Evolutionary conservation across 2,797 vertebrate genomes (phyloP).

Genomic region (Gephyroberyx darwinii): DNA sequence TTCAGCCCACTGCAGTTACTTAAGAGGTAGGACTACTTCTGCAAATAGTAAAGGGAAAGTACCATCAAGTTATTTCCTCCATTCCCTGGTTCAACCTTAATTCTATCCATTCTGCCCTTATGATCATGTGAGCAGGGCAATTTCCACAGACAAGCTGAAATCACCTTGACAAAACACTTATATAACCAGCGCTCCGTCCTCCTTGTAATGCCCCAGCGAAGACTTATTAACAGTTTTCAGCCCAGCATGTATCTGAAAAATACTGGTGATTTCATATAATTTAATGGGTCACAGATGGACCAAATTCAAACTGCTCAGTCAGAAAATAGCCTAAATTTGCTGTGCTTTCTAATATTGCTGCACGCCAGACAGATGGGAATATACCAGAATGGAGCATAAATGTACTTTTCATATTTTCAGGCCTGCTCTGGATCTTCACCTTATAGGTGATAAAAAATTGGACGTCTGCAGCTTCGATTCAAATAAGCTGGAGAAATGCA

Average conservation of each 20-base stretch:
- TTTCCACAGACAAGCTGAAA: slow-evolving; percentile 69
- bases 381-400: slow-evolving; percentile 64
- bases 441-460: slow-evolving; percentile 67
- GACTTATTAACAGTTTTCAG: slow-evolving; percentile 71
- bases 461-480: slow-evolving; percentile 63
- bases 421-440: slow-evolving; percentile 65
- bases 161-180: slow-evolving; percentile 66
- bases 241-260: slow-evolving; percentile 65
- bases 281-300: slow-evolving; percentile 70
- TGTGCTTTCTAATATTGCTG: slow-evolving; percentile 69
- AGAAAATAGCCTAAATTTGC: slow-evolving; percentile 70
- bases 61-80: slow-evolving; percentile 43
- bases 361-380: slow-evolving; percentile 67
- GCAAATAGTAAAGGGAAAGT: slow-evolving; percentile 31
- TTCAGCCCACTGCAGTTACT: slow-evolving; percentile 18
- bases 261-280: slow-evolving; percentile 71
- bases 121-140: slow-evolving; percentile 63
- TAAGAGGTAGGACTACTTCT: slow-evolving; percentile 22
- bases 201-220: slow-evolving; percentile 52
- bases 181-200: slow-evolving; percentile 48
- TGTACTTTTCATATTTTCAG: slow-evolving; percentile 68
- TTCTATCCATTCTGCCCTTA: slow-evolving; percentile 52
- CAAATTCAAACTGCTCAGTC: slow-evolving; percentile 69
- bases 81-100: slow-evolving; percentile 50
- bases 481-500: slow-evolving; percentile 66